Evolutionary conservation across 2,888 invertebrate species (phyloP), one percentile per base, ranked within the genome.

Genomic region (Callyntrura guangdongensis): DNA sequence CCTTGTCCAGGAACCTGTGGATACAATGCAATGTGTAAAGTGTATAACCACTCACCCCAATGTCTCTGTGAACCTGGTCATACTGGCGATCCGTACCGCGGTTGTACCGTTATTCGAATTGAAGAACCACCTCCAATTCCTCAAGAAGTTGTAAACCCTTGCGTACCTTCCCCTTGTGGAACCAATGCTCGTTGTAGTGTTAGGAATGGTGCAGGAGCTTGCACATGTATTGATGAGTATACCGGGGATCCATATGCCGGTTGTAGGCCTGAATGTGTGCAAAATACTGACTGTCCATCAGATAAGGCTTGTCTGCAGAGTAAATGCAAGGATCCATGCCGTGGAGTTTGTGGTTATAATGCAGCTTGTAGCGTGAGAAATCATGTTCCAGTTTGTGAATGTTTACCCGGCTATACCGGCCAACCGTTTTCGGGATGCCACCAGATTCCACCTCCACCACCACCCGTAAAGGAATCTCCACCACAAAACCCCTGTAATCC

Each of bases 181-280:
- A 96, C 97, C 3, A 97, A 97, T 94, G 97, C 98, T 25, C 95
- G 96, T 12, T 98, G 98, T 94, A 92, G 93, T 9, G 95, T 96
- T 53, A 95, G 95, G 83, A 95, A 95, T 89, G 96, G 97, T 93
- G 96, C 96, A 74, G 96, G 85, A 36, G 74, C 67, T 64, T 69
- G 98, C 95, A 96, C 96, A 20, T 98, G 98, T 94, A 94, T 97
- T 92, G 96, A 96, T 94, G 97, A 96, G 91, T 98, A 97, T 96
- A 96, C 95, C 95, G 96, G 96, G 12, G 98, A 98, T 95, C 98
- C 98, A 2, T 96, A 96, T 92, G 95, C 96, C 82, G 97, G 97
- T 22, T 98, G 96, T 94, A 96, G 97, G 94, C 98, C 98, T 27
- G 98, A 98, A 96, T 98, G 98, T 95, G 97, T 98, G 14, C 96